Conservation (phyloP, 2,113 vertebrate genomes). For the Mastomys coucha region DNA sequence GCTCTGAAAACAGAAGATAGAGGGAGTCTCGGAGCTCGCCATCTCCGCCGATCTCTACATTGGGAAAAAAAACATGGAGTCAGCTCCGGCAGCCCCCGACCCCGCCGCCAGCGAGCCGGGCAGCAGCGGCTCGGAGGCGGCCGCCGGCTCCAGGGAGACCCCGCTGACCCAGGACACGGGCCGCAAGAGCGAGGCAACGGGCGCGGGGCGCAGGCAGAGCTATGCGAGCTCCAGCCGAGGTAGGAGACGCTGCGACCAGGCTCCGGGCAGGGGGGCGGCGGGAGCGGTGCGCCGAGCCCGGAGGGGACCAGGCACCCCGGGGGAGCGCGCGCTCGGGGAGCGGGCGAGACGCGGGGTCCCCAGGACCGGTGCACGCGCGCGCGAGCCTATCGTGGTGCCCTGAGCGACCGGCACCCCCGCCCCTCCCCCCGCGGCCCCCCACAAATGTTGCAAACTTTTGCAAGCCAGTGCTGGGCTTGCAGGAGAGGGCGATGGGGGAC, state of each 20-base stretch:
- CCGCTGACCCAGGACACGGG: constrained; percentile 94
- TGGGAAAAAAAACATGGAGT: constrained; percentile 95
- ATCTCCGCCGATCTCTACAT: constrained; percentile 90
- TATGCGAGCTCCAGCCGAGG: constrained; percentile 94
- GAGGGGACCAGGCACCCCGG: constrained; percentile 21
- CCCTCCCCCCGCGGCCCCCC: constrained; percentile 80
- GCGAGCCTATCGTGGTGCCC: constrained; percentile 48
- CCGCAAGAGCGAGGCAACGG: constrained; percentile 94
- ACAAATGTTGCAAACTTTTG: constrained; percentile 89
- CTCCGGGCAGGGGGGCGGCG: constrained; percentile 72
- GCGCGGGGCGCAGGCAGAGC: constrained; percentile 93
- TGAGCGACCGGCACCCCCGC: constrained; percentile 43
- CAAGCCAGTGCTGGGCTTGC: constrained; percentile 82
- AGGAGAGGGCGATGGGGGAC: constrained; percentile 76
- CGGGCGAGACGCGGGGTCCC: constrained; percentile 64
- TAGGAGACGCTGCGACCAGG: constrained; percentile 78
- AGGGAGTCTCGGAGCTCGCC: constrained; percentile 92
- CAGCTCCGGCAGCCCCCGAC: constrained; percentile 93
- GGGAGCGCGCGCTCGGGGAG: constrained; percentile 60
- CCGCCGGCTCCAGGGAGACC: constrained; percentile 93
- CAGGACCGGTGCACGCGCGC: constrained; percentile 36
- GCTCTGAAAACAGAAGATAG: constrained; percentile 94
- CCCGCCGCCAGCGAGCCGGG: constrained; percentile 93
- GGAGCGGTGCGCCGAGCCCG: constrained; percentile 93
- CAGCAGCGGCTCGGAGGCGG: constrained; percentile 95